Evolutionary conservation across 30 jellyfish, hydroid and myxozoan species (phyloP), one percentile per base, ranked within the genome.

Genomic region (Chrysaora quinquecirrha): DNA sequence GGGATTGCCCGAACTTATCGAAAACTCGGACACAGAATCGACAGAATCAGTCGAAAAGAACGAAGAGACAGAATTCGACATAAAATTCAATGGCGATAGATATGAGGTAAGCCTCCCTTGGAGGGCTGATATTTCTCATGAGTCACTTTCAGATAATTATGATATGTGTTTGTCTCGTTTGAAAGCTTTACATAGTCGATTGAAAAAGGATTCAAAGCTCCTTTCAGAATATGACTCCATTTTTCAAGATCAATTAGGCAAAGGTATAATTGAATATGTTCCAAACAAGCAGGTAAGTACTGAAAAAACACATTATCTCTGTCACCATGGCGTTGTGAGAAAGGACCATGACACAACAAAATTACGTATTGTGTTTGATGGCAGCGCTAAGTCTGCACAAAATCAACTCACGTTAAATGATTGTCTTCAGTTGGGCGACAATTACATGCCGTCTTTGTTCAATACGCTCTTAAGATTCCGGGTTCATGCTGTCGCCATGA

Each of bases 71-170:
- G 35, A 30, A 1, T 28, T 66, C 25, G 30, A 80, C 33, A 80
- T 56, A 49, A 22, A 31, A 11, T 32, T 43, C 56, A 66, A 48
- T 6, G 71, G 71, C 29, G 74, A 61, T 9, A 58, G 38, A 35
- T 43, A 70, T 34, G 87, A 60, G 75, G 94, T 61, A 33, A 83
- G 94, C 79, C 81, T 76, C 34, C 88, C 88, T 52, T 76, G 88
- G 78, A 54, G 66, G 66, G 18, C 34, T 21, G 88, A 76, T 31
- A 54, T 52, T 50, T 16, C 85, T 28, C 1, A 76, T 52, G 12
- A 25, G 23, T 28, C 80, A 9, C 29, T 52, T 1, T 52, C 78
- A 2, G 31, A 54, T 29, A 28, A 76, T 76, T 76, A 76, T 56
- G 88, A 50, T 52, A 25, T 47, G 76, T 76, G 78, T 54, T 6